phyloP scores from a whole-genome alignment of 2,113 vertebrate genomes.

The Podocnemis expansa region DNA sequence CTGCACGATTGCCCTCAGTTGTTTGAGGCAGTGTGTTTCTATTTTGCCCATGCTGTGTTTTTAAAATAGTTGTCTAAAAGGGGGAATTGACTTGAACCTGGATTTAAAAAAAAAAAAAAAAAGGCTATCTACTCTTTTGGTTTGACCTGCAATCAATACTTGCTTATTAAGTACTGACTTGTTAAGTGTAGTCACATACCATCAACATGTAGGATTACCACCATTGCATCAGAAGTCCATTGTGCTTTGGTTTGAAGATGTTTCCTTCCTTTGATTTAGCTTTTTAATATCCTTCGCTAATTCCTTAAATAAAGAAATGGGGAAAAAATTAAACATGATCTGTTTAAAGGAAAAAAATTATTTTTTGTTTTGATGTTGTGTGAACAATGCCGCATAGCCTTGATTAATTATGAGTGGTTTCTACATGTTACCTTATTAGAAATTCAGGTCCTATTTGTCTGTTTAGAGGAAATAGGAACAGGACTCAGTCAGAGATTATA shows the following conservation, averaged over 20 bases:
- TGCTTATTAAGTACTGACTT: no score
- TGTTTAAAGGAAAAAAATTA: not conserved
- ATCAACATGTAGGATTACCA: no score
- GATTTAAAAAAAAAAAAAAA: not conserved
- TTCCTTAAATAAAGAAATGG: not conserved
- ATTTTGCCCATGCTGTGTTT: not conserved
- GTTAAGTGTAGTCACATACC: no score
- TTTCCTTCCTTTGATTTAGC: not conserved
- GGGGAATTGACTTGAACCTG: not conserved
- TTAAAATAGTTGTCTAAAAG: not conserved
- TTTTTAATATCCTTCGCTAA: not conserved
- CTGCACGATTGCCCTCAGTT: not conserved
- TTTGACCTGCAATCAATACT: no score
- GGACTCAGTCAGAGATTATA: no score
- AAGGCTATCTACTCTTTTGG: no score
- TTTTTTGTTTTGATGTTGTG: not conserved
- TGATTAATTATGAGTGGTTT: no score
- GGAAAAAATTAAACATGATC: not conserved
- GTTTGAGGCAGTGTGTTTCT: not conserved
- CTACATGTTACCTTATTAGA: no score
- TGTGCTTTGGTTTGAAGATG: not conserved
- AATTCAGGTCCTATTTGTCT: no score
- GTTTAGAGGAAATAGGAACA: no score
- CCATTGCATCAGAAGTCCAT: no score
- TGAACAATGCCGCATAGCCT: not conserved